Evolutionary conservation across 1,140 invertebrate species (phyloP), one percentile per base, ranked within the genome.

Genomic region (Papilio helenus): DNA sequence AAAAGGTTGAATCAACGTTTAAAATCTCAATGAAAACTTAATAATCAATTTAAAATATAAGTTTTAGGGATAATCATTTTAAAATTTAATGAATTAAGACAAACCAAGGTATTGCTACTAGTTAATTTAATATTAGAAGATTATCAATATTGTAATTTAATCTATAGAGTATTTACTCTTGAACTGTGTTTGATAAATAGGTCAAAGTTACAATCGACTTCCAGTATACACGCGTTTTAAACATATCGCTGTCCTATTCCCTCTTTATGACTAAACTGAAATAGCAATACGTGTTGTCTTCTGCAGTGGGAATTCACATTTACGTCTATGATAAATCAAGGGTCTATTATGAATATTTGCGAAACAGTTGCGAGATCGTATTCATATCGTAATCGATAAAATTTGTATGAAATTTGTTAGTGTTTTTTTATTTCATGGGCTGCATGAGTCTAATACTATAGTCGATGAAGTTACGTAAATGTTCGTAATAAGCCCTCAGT

Each of bases 111-210:
- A 14, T 12, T 26, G 20, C 29, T 65, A 26, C 58, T 65, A 65
- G 58, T 29, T 12, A 26, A 61, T 65, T 26, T 23, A 26, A 26
- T 12, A 68, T 68, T 7, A 23, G 23, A 9, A 14, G 61, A 68
- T 68, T 29, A 68, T 68, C 61, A 29, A 34, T 29, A 29, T 16
- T 29, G 3, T 61, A 26, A 5, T 23, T 20, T 26, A 61, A 61
- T 61, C 20, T 61, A 26, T 8, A 23, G 7, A 12, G 58, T 61
- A 23, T 20, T 18, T 68, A 34, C 3, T 68, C 61, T 68, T 68
- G 61, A 68, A 68, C 61, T 61, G 23, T 2, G 58, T 61, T 68
- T 68, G 61, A 68, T 68, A 68, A 68, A 68, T 29, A 68, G 61
- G 26, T 68, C 61, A 68, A 29, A 68, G 61, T 29, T 68, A 68